Conservation (phyloP, 2,888 invertebrate species). For the Orgyia antiqua region DNA sequence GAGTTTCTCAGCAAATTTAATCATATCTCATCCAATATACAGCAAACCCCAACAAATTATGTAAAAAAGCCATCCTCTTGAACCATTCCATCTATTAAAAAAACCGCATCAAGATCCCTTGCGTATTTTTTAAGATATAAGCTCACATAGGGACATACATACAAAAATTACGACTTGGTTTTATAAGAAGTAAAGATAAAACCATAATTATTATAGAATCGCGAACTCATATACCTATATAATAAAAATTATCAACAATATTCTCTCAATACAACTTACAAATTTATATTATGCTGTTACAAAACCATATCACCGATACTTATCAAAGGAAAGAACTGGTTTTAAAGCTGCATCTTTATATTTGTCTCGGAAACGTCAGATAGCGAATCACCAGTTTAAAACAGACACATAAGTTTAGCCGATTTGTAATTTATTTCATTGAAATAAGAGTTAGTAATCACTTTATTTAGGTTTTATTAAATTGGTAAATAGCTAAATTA, state of each 20-base stretch:
- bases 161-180: too few relatives aligned
- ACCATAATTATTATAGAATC: too few relatives aligned
- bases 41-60: too few relatives aligned
- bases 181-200: too few relatives aligned
- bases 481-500: constrained; percentile 11
- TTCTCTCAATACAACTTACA: constrained; percentile 14
- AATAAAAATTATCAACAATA: constrained; percentile 24
- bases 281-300: constrained; percentile 15
- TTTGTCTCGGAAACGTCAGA: constrained; percentile 26
- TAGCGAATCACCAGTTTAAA: constrained; percentile 10
- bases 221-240: too few relatives aligned
- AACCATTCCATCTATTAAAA: too few relatives aligned
- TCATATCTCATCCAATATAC: too few relatives aligned
- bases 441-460: constrained; percentile 5
- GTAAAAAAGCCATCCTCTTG: too few relatives aligned
- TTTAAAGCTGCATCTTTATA: constrained; percentile 16
- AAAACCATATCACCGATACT: constrained; percentile 7
- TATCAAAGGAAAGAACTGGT: constrained; percentile 12
- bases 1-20: too few relatives aligned
- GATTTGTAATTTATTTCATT: constrained; percentile 8
- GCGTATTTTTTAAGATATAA: too few relatives aligned
- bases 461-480: constrained; percentile 1
- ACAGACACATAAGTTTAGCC: constrained; percentile 2
- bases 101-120: too few relatives aligned
- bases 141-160: too few relatives aligned